Conservation (phyloP, 2,888 invertebrate species). For the Hybos culiciformis region DNA sequence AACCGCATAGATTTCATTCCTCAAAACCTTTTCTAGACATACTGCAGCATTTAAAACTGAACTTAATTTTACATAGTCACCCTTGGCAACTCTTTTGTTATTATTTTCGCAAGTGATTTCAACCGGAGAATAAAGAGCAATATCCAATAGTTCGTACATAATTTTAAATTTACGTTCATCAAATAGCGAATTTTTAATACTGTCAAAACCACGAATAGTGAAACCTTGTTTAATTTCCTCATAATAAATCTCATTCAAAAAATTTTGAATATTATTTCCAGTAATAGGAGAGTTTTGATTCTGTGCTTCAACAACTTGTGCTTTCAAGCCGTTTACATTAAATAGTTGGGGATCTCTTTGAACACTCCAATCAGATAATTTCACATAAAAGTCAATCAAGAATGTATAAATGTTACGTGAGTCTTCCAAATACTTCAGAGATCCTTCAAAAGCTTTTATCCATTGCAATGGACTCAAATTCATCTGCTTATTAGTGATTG, state of each 20-base stretch:
- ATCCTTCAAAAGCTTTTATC: neutral
- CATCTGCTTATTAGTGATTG: neutral
- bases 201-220: neutral
- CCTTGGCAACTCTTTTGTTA: neutral
- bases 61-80: neutral
- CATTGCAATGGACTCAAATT: neutral
- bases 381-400: neutral
- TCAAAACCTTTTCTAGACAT: neutral
- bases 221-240: neutral
- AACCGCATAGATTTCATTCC: constrained; percentile 3
- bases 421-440: neutral
- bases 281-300: neutral
- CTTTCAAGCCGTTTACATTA: neutral
- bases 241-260: neutral
- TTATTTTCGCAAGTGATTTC: neutral
- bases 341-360: neutral
- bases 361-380: neutral
- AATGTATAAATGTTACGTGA: neutral
- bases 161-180: neutral
- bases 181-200: neutral
- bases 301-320: neutral
- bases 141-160: no score
- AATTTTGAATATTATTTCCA: neutral
- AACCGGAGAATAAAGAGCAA: no score
- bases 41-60: neutral